Evolutionary conservation across 1,140 invertebrate genomes (phyloP).

Genomic region (Diabrotica undecimpunctata): DNA sequence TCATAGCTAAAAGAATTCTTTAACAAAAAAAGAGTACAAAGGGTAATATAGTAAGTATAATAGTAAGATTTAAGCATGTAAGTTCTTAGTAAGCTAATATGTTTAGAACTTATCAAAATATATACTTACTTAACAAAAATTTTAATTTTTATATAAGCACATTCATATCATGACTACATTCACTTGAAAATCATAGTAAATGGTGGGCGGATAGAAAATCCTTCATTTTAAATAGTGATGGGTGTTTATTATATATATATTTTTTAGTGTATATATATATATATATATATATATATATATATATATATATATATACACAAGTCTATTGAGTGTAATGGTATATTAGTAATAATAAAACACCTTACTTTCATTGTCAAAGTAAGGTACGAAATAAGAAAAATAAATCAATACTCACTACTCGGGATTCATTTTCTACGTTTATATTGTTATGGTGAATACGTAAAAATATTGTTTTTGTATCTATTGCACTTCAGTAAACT

Average conservation of each 20-base stretch:
- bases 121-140: too few relatives aligned
- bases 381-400: slow-evolving; percentile 29
- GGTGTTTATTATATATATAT: neutral
- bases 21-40: too few relatives aligned
- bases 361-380: slow-evolving; percentile 27
- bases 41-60: too few relatives aligned
- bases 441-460: slow-evolving; percentile 5
- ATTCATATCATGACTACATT: slow-evolving; percentile 21
- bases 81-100: too few relatives aligned
- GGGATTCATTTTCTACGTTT: slow-evolving; percentile 43
- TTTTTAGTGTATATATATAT: neutral
- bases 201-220: slow-evolving; percentile 28
- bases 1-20: too few relatives aligned
- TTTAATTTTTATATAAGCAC: too few relatives aligned
- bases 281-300: neutral
- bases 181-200: slow-evolving; percentile 21
- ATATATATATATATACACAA: neutral
- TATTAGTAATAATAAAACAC: slow-evolving; percentile 28
- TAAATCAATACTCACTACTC: slow-evolving; percentile 49
- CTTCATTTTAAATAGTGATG: slow-evolving; percentile 12
- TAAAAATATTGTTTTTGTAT: slow-evolving; percentile 1
- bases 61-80: too few relatives aligned
- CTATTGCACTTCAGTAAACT: slow-evolving; percentile 23
- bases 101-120: too few relatives aligned
- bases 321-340: neutral